Percentiles rank a stretch among this genome's conserved stretches.
Conservation (phyloP, 2,888 invertebrate species). For the Trachelus tabidus region DNA sequence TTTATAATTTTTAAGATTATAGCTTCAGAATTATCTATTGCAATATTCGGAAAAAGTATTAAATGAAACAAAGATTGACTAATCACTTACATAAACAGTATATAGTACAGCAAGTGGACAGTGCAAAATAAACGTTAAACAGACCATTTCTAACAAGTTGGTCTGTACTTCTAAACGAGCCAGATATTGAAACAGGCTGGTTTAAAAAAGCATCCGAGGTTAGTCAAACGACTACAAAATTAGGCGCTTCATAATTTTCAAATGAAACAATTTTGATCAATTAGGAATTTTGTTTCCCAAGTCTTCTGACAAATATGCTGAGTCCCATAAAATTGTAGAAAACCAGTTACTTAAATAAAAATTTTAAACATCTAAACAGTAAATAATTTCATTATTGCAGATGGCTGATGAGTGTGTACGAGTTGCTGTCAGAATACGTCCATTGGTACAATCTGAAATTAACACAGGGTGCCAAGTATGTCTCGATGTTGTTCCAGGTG, state of each 20-base stretch:
- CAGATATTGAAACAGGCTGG: neutral
- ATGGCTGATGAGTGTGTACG: slow-evolving; percentile 69
- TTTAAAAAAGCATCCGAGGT: neutral
- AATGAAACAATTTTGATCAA: neutral
- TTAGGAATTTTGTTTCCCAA: neutral
- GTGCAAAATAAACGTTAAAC: neutral
- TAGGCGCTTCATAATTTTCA: neutral
- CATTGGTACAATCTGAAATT: slow-evolving; percentile 79
- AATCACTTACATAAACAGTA: neutral
- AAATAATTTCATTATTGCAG: slow-evolving; percentile 12
- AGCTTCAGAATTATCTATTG: neutral
- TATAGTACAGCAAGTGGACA: neutral
- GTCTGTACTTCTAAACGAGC: no score
- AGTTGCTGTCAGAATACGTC: slow-evolving; percentile 87
- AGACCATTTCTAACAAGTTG: no score
- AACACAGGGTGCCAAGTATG: slow-evolving; percentile 81
- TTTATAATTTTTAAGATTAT: neutral
- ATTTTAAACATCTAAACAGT: neutral
- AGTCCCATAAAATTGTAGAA: neutral
- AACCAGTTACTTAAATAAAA: neutral
- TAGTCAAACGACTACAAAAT: neutral
- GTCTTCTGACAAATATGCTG: neutral
- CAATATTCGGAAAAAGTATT: neutral
- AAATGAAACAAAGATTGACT: neutral
- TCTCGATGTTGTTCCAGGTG: slow-evolving; percentile 73